Conservation (phyloP, 2,797 vertebrate genomes). For the Malacoctenus gilli region DNA sequence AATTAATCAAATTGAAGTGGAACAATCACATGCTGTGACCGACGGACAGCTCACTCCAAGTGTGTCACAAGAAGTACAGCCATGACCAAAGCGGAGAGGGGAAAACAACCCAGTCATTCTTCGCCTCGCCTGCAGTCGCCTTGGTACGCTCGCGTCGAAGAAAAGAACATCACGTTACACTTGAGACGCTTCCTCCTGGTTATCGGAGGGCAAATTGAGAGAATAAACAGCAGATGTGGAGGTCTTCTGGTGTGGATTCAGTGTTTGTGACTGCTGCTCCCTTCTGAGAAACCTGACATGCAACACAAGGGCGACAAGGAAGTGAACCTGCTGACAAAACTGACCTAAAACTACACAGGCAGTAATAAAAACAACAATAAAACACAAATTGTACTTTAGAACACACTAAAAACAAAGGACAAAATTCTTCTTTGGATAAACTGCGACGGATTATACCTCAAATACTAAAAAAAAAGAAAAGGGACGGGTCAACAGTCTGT, state of each 20-base stretch:
- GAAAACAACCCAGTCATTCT: conserved; percentile 62
- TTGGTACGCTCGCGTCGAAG: conserved; percentile 27
- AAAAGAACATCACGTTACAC: conserved; percentile 7
- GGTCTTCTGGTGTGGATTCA: no score
- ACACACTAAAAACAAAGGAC: conserved; percentile 19
- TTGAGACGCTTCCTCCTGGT: no score
- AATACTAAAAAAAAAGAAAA: conserved; percentile 15
- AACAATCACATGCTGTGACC: conserved; percentile 68
- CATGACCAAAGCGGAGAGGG: conserved; percentile 40
- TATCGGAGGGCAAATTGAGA: no score
- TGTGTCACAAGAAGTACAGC: conserved; percentile 48
- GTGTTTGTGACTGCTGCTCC: conserved; percentile 36
- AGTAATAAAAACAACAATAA: conserved; percentile 3
- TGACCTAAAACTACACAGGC: conserved; percentile 14
- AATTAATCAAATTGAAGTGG: conserved; percentile 53
- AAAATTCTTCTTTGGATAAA: conserved; percentile 12
- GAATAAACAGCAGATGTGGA: no score
- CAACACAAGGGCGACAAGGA: conserved; percentile 42
- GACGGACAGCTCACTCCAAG: conserved; percentile 43
- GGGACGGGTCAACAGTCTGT: conserved; percentile 13
- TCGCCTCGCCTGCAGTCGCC: conserved; percentile 34
- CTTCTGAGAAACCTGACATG: conserved; percentile 27
- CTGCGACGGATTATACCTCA: conserved; percentile 18
- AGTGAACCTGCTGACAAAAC: conserved; percentile 61
- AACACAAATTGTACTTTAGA: conserved; percentile 24